These are phyloP conservation scores for Saccopteryx leptura DNA, from an alignment of 2,113 vertebrate genomes.

Conservation along the genomic window DNA sequence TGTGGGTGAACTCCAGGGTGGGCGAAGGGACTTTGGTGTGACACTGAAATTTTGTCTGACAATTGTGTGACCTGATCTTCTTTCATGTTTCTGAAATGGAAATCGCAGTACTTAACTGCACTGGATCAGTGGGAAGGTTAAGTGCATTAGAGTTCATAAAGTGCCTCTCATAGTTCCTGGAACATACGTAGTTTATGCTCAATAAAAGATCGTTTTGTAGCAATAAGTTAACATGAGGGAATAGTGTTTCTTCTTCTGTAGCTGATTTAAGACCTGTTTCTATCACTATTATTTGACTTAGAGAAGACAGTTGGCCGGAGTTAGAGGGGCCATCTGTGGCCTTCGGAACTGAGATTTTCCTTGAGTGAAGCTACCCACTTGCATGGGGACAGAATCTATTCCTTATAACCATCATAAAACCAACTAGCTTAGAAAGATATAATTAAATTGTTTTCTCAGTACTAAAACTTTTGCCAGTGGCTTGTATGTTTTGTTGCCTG, in stretches of 20 bases:
- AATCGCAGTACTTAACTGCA: neutral
- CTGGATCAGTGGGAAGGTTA: neutral
- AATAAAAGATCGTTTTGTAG: neutral
- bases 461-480: neutral
- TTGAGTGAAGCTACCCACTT: neutral
- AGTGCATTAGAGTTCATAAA: neutral
- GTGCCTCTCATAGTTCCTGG: neutral
- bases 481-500: neutral
- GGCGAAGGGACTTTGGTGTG: neutral
- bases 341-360: neutral
- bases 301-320: neutral
- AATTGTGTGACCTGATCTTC: neutral
- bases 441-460: slow-evolving; percentile 9
- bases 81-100: slow-evolving; percentile 8
- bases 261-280: slow-evolving; percentile 4
- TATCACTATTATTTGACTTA: neutral
- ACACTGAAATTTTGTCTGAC: neutral
- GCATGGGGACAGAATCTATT: neutral
- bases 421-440: neutral
- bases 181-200: neutral
- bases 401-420: neutral
- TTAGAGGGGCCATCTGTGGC: neutral
- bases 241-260: neutral
- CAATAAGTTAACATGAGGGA: neutral
- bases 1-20: neutral